Evolutionary conservation across 2,113 vertebrate species (phyloP).

Genomic region (Thamnaconus septentrionalis): DNA sequence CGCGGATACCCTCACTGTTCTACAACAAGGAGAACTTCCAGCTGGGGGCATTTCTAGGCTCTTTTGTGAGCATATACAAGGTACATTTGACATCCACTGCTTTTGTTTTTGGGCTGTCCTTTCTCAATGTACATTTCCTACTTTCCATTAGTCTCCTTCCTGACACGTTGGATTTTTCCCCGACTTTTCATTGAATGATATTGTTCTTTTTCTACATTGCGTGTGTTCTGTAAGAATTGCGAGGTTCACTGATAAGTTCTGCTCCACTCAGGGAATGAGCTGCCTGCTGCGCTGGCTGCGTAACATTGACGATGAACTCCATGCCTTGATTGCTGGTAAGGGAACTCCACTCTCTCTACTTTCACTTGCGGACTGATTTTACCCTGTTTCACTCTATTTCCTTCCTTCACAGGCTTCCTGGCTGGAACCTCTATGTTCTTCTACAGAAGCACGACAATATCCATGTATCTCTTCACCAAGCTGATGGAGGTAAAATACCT

Average conservation of each 20-base stretch:
- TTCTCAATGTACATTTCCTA: too few relatives aligned
- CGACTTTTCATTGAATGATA: neutral
- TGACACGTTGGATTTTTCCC: too few relatives aligned
- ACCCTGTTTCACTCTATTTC: neutral
- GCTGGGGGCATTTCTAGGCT: slow-evolving; percentile 94
- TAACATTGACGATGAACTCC: slow-evolving; percentile 95
- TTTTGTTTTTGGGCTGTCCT: too few relatives aligned
- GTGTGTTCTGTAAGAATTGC: too few relatives aligned
- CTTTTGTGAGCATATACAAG: slow-evolving; percentile 99
- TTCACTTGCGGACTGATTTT: neutral
- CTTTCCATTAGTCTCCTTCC: neutral
- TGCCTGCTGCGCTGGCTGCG: slow-evolving; percentile 95
- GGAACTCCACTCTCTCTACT: neutral
- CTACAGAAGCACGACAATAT: slow-evolving; percentile 98
- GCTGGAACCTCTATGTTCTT: slow-evolving; percentile 98
- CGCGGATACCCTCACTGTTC: slow-evolving; percentile 88
- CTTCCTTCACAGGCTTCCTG: slow-evolving; percentile 82
- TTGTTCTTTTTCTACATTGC: neutral
- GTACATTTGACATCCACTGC: slow-evolving; percentile 60
- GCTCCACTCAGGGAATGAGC: slow-evolving; percentile 85
- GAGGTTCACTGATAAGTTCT: neutral
- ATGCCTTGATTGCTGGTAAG: slow-evolving; percentile 93
- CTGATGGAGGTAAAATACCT: slow-evolving; percentile 88
- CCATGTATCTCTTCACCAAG: slow-evolving; percentile 98
- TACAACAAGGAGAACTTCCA: slow-evolving; percentile 99